Percentiles rank a stretch among this genome's conserved stretches.
phyloP scores from a whole-genome alignment of 2,113 vertebrate genomes.

The Pygathrix nemaeus region DNA sequence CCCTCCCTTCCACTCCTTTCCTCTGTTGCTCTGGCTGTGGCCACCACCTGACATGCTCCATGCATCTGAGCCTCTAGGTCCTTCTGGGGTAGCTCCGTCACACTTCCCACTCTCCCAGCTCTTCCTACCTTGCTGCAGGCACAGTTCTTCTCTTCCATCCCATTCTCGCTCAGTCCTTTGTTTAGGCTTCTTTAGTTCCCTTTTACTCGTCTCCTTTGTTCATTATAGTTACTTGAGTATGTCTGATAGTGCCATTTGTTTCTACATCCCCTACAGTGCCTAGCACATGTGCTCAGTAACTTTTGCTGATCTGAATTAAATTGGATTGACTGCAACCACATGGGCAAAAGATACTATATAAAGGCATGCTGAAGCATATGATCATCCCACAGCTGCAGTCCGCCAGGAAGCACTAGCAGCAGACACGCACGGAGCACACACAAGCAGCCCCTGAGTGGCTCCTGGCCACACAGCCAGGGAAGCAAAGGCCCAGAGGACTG shows the following conservation, averaged over 20 bases:
- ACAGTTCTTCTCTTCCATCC: neutral
- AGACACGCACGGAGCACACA: fast-evolving
- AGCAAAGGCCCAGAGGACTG: neutral
- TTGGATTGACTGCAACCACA: neutral
- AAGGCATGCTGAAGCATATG: neutral
- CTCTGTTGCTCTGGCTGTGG: fast-evolving
- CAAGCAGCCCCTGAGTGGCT: neutral
- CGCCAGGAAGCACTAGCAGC: neutral
- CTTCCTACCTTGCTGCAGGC: neutral
- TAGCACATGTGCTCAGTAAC: neutral
- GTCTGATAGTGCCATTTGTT: neutral
- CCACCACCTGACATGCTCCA: neutral
- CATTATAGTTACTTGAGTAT: neutral
- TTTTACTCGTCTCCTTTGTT: neutral
- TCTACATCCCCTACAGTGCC: neutral
- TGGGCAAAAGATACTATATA: neutral
- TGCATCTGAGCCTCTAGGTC: neutral
- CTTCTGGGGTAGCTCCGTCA: neutral
- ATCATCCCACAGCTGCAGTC: neutral
- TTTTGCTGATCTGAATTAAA: neutral
- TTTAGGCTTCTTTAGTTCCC: neutral
- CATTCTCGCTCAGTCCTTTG: neutral
- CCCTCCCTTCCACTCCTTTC: too few relatives aligned
- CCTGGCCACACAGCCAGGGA: neutral
- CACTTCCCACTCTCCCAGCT: neutral